Base-by-base conservation (phyloP, 2,888 invertebrate genomes). In the Netelia melanura region DNA sequence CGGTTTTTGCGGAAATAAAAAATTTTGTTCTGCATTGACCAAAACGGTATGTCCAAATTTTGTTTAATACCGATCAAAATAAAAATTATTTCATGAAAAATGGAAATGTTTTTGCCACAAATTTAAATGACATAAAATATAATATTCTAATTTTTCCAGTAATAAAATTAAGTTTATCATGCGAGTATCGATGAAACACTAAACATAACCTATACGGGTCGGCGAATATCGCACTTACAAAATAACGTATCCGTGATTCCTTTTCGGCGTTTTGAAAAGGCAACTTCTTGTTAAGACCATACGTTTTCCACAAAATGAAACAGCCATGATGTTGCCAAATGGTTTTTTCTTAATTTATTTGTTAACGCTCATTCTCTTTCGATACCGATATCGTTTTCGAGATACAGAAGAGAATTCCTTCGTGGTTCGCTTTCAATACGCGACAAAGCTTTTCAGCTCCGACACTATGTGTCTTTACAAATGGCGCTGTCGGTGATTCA, bases 171-270 rank as follows among this genome's bases (percentile, higher is more conserved):
- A 30, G 14, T 17, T 56, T 3, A 54, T 3, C 61, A 5, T 21
- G 23, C 8, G 52, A 65, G 64, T 77, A 58, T 48, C 67, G 74
- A 83, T 83, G 84, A 82, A 80, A 83, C 75, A 81, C 54, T 67
- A 82, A 77, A 86, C 71, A 88, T 89, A 89, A 88, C 89, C 87
- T 86, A 54, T 56, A 67, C 14, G n/a, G 1, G 17, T 17, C 1
- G 2, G 10, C 2, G 48, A 44, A 17, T 21, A 48, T n/a, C 10
- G 56, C 83, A 96, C 96, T 95, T 94, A 97, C 97, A 97, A 94
- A 58, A 97, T 96, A 86, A 97, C 95, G 90, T 96, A 97, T 90
- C 97, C 96, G 90, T 95, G 64, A 56, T 83, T 94, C 90, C 95
- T 94, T 84, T 95, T 92, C 5, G 90, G 88, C 82, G 91, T 90